Evolutionary conservation across 2,888 invertebrate genomes (phyloP), one percentile per base, ranked within the genome.

Genomic region (Cerastis rubricosa): DNA sequence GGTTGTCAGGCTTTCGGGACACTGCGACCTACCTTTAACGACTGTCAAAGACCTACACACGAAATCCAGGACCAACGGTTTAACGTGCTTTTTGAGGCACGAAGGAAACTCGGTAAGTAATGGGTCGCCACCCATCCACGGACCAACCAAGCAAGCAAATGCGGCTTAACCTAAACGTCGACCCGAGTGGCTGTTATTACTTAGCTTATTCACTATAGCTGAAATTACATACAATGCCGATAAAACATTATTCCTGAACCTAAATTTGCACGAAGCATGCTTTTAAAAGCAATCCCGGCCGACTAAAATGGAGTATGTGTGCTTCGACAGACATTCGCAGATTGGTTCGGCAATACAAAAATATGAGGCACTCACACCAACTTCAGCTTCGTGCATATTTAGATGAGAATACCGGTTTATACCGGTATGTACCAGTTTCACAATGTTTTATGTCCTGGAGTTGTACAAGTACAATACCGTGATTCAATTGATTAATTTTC

Each of bases 381-480:
- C 25, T 63, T 35, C 54, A 85, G 64, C 59, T 75, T 64, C 63
- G 64, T 74, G 54, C 65, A 80, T 78, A 79, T 81, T 79, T 83
- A 85, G 76, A 82, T 83, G 78, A 74, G 47, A 57, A 77, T 47
- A 9, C 29, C 40, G 40, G 40, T 77, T 77, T 78, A 7, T 49
- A 66, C 45, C 45, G 17, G 35, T 43, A 9, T 11, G n/a, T 2
- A 35, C n/a, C 51, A n/a, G 51, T 76, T 63, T 29, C 2, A 49
- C 6, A 54, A 25, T 6, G 6, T 64, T 76, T 45, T 74, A 29
- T 74, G 22, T 40, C 29, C 47, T 25, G 19, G 25, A 35, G 45
- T 45, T 45, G 7, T 35, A 25, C 45, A 40, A 45, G 8, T 74
- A 17, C 54, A 25, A 57, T 22, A 22, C 12, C 17, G 43, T 72